Percentiles rank a stretch among this genome's conserved stretches.
These are phyloP conservation scores for Onychomys arenicola DNA, from an alignment of 2,797 vertebrate genomes.

Conservation along the genomic window DNA sequence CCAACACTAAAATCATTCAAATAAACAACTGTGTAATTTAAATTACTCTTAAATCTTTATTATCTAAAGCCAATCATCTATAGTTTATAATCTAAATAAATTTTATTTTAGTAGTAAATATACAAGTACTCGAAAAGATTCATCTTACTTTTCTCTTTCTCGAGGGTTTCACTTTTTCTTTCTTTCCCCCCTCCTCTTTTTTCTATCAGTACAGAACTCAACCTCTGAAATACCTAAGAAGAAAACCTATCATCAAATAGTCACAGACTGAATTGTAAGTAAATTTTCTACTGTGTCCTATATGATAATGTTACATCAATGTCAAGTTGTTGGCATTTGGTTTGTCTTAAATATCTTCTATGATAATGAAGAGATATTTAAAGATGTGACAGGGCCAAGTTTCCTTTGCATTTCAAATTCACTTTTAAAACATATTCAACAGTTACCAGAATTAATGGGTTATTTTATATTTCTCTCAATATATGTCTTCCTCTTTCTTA, in stretches of 20 bases:
- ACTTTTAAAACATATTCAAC: slow-evolving; percentile 45
- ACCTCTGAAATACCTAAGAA: not conserved
- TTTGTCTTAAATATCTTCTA: slow-evolving; percentile 10
- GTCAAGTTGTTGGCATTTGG: slow-evolving; percentile 3
- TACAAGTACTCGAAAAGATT: not conserved
- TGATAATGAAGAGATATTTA: not conserved
- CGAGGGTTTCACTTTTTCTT: not conserved
- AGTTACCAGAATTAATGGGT: slow-evolving; percentile 41
- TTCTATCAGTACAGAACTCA: slow-evolving; percentile 33
- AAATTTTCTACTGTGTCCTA: not conserved
- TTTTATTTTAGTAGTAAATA: not conserved
- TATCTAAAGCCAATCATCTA: not conserved
- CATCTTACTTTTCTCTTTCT: not conserved
- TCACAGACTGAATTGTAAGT: slow-evolving; percentile 50
- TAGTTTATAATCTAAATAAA: not conserved
- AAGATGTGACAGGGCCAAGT: not conserved
- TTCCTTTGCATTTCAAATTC: not conserved
- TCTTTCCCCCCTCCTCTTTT: not conserved
- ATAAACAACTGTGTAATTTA: not conserved
- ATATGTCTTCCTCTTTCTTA: not conserved
- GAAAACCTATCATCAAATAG: not conserved
- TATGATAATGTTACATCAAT: slow-evolving; percentile 55
- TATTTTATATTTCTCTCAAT: not conserved
- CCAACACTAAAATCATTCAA: not conserved
- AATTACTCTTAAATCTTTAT: not conserved